phyloP scores from a whole-genome alignment of 2,113 vertebrate species.

The Lipophrys pholis region DNA sequence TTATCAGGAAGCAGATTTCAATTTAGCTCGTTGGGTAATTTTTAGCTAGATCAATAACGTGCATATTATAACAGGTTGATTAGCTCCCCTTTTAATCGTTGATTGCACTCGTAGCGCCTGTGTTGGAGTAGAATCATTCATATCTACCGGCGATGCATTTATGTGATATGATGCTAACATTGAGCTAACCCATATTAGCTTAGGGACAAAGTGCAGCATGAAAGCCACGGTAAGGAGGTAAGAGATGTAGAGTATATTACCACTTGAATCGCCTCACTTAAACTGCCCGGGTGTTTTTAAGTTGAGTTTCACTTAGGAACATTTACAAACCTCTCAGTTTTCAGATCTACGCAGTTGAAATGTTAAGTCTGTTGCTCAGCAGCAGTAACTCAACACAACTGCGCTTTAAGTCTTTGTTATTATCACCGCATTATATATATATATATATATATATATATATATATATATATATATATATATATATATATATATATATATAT shows the following conservation, averaged over 20 bases:
- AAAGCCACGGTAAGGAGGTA: constrained; percentile 68
- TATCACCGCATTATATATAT: too few species aligned
- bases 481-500: too few species aligned
- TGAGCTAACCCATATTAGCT: constrained; percentile 43
- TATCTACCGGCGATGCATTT: constrained; percentile 1
- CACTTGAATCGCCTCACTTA: neutral
- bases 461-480: too few species aligned
- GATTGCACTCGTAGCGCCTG: neutral
- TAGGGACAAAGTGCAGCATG: constrained; percentile 66
- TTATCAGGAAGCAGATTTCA: constrained; percentile 39
- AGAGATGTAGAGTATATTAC: constrained; percentile 25
- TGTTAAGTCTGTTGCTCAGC: neutral
- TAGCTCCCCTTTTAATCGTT: neutral
- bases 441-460: too few species aligned
- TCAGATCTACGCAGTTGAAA: constrained; percentile 11
- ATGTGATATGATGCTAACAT: constrained; percentile 35
- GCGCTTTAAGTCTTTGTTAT: neutral
- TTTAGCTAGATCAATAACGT: neutral
- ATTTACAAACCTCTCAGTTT: neutral
- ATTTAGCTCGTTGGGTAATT: constrained; percentile 47
- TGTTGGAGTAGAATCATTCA: neutral
- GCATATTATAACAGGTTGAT: neutral
- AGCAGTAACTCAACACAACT: neutral
- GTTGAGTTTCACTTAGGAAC: neutral
- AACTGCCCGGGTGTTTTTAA: neutral